phyloP scores from a whole-genome alignment of 2,888 invertebrate genomes.

The Cantharis lateralis region DNA sequence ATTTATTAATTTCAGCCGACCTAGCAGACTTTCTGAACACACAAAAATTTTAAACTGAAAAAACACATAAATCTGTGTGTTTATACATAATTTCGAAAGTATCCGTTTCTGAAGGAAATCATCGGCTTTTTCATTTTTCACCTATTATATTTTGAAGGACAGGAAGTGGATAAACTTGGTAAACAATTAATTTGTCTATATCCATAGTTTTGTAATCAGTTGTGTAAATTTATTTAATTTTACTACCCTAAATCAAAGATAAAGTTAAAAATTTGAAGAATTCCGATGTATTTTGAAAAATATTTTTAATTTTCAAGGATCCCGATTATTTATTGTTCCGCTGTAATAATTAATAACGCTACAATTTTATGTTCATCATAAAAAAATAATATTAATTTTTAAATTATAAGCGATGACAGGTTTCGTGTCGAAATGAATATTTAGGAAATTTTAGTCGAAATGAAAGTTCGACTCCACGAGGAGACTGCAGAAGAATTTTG shows the following conservation, averaged over 20 bases:
- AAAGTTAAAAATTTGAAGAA: background rate
- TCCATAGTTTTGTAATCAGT: background rate
- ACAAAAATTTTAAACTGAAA: background rate
- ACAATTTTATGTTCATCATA: background rate
- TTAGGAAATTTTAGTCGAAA: background rate
- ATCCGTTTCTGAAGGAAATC: background rate
- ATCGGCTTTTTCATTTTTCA: conserved; percentile 21
- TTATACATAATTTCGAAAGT: background rate
- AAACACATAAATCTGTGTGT: background rate
- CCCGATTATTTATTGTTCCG: background rate
- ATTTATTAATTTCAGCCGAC: background rate
- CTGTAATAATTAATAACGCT: background rate
- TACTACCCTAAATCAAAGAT: background rate
- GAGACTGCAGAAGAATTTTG: background rate
- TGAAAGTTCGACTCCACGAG: background rate
- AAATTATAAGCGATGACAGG: background rate
- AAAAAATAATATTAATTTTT: background rate
- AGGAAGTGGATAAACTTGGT: conserved; percentile 14
- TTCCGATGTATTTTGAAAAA: background rate
- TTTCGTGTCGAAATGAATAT: background rate
- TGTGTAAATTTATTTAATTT: background rate
- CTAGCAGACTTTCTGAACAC: background rate
- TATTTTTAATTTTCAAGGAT: background rate
- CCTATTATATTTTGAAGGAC: conserved; percentile 18
- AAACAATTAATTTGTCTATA: background rate